Evolutionary conservation across 2,113 vertebrate genomes (phyloP), one percentile per base, ranked within the genome.

Genomic region (Coracopsis vasa): DNA sequence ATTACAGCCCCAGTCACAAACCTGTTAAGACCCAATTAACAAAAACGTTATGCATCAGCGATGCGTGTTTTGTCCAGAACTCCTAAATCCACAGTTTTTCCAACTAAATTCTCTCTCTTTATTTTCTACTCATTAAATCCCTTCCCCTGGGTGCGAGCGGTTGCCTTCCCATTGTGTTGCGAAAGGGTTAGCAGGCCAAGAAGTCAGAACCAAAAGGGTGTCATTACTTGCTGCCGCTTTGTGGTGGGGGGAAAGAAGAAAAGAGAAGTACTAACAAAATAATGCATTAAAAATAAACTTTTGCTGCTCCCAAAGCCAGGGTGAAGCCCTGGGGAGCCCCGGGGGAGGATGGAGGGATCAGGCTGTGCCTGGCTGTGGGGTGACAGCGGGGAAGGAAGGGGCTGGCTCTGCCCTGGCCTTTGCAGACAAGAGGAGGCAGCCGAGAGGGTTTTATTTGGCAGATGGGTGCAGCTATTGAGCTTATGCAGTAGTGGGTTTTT

Each of bases 21-120:
- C 98, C 97, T 98, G 98, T 98, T 98, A 98, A 98, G 98, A 98
- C 97, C 97, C 97, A 98, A 98, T 98, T 98, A 98, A 98, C 97
- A 98, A 97, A 98, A 98, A 97, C 90, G 97, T 92, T 97, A 97
- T 92, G 98, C 98, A 98, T 97, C 98, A 98, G 72, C 89, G 98
- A 97, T 97, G 98, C 97, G 31, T 98, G 97, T 96, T 98, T 98
- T 96, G 98, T 98, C 97, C 98, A 96, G 97, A 98, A 97, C 96
- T 98, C 92, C 94, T 98, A 98, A 98, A 98, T 98, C 97, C 95
- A 88, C 96, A 84, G 89, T 98, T 98, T 98, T 97, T 96, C 95
- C 97, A 97, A 98, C 96, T 97, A 98, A 98, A 98, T 98, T 98
- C 97, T 97, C 96, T 97, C 96, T 77, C 95, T 98, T 97, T 97